Evolutionary conservation across 2,797 vertebrate species (phyloP).

Genomic region (Catostomus latipinnis): DNA sequence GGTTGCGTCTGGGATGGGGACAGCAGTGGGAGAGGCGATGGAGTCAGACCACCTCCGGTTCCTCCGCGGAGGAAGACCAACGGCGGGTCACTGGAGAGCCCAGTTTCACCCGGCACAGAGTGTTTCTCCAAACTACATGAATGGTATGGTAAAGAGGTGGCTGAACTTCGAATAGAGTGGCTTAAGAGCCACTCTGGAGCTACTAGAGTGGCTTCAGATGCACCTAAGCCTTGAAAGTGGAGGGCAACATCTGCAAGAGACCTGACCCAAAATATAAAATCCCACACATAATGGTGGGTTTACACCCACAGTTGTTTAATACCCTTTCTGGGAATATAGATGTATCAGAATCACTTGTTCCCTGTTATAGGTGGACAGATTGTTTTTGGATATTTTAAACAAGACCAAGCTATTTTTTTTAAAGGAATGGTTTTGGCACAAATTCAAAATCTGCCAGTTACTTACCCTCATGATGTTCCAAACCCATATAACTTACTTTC

Average conservation of each 20-base stretch:
- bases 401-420: conserved; percentile 20
- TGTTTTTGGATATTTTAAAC: not conserved
- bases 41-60: conserved; percentile 73
- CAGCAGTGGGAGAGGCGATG: conserved; percentile 32
- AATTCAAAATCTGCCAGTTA: not conserved
- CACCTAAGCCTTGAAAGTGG: not conserved
- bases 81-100: conserved; percentile 67
- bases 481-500: too few relatives aligned
- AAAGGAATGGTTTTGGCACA: not conserved
- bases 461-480: too few relatives aligned
- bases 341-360: not conserved
- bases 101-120: conserved; percentile 66
- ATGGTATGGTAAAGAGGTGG: conserved; percentile 86
- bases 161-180: conserved; percentile 83
- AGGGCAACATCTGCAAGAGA: not conserved
- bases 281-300: not conserved
- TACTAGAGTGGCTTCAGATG: conserved; percentile 80
- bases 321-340: not conserved
- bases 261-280: not conserved
- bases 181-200: conserved; percentile 72
- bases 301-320: not conserved
- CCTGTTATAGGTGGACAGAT: not conserved
- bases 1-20: conserved; percentile 69
- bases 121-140: conserved; percentile 88
- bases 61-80: conserved; percentile 78